Conservation (phyloP, 2,797 vertebrate species). For the Vipera latastei region DNA sequence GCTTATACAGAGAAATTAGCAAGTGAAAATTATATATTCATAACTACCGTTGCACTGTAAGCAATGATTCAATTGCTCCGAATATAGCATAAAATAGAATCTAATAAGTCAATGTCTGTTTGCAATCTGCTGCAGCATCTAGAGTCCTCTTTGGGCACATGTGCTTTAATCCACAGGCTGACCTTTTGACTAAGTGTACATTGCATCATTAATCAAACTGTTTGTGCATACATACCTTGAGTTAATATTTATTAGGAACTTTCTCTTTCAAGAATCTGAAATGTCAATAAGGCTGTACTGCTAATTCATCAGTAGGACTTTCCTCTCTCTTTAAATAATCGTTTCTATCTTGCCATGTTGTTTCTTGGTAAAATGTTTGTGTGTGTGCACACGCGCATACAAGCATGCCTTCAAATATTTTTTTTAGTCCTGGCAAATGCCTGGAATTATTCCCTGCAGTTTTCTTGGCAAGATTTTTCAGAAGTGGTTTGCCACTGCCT, state of each 20-base stretch:
- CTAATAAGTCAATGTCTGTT: background rate
- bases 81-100: background rate
- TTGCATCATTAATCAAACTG: background rate
- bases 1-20: background rate
- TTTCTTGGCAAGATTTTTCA: background rate
- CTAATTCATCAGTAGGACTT: background rate
- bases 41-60: background rate
- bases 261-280: background rate
- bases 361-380: background rate
- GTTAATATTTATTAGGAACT: constrained; percentile 10
- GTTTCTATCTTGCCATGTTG: background rate
- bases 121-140: background rate
- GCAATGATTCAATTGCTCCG: background rate
- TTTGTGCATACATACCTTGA: background rate
- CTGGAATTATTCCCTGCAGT: background rate
- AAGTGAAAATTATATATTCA: background rate
- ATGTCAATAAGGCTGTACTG: background rate
- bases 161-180: background rate
- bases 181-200: background rate
- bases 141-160: background rate
- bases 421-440: background rate
- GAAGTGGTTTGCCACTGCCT: background rate
- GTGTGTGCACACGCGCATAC: background rate
- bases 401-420: background rate
- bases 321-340: background rate